Evolutionary conservation across 2,797 vertebrate genomes (phyloP).

Genomic region (Threskiornis aethiopicus): DNA sequence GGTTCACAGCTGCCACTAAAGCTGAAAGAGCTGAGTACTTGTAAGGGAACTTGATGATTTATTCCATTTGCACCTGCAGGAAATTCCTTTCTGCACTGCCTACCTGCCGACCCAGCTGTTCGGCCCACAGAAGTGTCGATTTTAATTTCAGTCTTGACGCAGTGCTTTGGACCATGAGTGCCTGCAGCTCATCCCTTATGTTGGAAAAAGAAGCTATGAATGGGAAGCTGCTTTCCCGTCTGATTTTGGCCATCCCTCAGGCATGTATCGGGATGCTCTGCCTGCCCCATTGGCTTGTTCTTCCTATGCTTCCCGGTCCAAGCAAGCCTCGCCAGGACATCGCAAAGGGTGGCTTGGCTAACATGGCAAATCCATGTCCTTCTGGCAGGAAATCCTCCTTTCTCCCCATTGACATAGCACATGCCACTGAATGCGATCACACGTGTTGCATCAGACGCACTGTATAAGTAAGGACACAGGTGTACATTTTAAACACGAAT

Average conservation of each 20-base stretch:
- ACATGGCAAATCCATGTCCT: not conserved
- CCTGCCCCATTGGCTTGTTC: not conserved
- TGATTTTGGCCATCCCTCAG: not conserved
- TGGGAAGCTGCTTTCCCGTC: not conserved
- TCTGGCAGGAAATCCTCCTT: not conserved
- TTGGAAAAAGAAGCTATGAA: not conserved
- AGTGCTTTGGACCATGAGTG: not conserved
- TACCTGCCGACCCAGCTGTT: not conserved
- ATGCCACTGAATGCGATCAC: not conserved
- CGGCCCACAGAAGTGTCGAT: not conserved
- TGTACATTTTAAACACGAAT: not conserved
- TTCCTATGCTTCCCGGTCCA: not conserved
- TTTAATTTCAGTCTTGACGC: not conserved
- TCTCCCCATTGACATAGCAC: not conserved
- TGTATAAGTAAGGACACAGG: not conserved
- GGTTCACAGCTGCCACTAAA: not conserved
- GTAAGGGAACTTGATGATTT: not conserved
- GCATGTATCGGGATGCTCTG: not conserved
- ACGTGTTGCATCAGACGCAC: not conserved
- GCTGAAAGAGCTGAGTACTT: not conserved
- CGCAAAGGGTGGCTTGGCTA: not conserved
- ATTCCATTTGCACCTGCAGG: constrained; percentile 7
- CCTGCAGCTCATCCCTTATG: not conserved
- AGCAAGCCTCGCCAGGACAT: not conserved
- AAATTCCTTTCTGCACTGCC: constrained; percentile 3